A percentile compares a stretch with the other conserved stretches of the same genome.
phyloP scores from a whole-genome alignment of 1,140 invertebrate species.

The Ceratina calcarata region DNA sequence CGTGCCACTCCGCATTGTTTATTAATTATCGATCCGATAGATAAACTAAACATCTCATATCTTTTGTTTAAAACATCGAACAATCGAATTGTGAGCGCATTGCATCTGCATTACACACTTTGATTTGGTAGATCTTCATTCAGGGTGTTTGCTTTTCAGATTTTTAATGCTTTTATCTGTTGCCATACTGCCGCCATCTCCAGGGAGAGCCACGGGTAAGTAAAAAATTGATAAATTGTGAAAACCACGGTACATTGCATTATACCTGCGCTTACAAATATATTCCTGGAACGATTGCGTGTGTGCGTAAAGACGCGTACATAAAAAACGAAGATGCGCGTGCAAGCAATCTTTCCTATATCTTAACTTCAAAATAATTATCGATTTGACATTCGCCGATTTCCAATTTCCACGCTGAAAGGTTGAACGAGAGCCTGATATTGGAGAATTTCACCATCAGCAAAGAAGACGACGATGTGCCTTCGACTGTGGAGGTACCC shows the following conservation, averaged over 20 bases:
- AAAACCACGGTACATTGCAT: neutral
- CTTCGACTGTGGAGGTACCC: neutral
- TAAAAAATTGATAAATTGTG: conserved; percentile 8
- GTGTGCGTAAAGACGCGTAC: too few relatives aligned
- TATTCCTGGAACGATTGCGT: neutral
- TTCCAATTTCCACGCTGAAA: conserved; percentile 63
- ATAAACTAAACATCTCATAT: too few relatives aligned
- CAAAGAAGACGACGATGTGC: conserved; percentile 18
- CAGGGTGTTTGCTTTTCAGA: conserved; percentile 60
- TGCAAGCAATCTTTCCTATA: neutral
- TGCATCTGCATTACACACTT: conserved; percentile 1
- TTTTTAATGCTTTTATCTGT: conserved; percentile 68
- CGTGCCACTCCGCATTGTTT: too few relatives aligned
- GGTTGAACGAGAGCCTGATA: conserved; percentile 82
- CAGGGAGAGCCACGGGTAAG: conserved; percentile 82
- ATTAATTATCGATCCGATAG: too few relatives aligned
- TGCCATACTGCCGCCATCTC: conserved; percentile 59
- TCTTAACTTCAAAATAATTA: neutral
- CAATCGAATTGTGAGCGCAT: neutral
- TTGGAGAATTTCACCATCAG: conserved; percentile 53
- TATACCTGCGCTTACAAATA: neutral
- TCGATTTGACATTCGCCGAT: neutral
- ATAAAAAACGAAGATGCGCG: neutral
- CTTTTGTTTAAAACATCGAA: neutral
- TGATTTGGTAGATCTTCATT: conserved; percentile 36